These are phyloP conservation scores for Dreissena polymorpha DNA, from an alignment of 1,140 invertebrate species.

Conservation along the genomic window DNA sequence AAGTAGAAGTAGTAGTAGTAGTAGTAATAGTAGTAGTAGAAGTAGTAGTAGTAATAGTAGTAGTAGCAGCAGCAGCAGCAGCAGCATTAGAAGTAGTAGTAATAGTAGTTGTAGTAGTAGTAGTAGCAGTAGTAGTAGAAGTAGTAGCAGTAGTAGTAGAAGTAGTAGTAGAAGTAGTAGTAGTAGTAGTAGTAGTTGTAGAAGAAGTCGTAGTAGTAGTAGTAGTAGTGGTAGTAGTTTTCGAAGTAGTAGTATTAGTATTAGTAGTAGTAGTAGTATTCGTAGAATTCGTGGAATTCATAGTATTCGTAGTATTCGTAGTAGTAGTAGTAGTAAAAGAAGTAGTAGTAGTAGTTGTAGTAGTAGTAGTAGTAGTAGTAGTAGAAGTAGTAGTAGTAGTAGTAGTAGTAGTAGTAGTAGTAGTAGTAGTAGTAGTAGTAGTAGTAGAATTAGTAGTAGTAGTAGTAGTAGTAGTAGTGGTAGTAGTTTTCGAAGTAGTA, in stretches of 20 bases:
- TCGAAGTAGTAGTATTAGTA: no score
- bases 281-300: no score
- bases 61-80: conserved; percentile 27
- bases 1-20: conserved; percentile 30
- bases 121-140: conserved; percentile 26
- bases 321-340: conserved; percentile 50
- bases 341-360: conserved; percentile 53
- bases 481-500: no score
- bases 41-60: conserved; percentile 31
- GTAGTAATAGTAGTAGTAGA: conserved; percentile 20
- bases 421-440: conserved; percentile 17
- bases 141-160: conserved; percentile 38
- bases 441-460: no score
- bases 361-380: conserved; percentile 56
- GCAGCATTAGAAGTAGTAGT: no score
- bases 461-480: conserved; percentile 28
- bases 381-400: conserved; percentile 54
- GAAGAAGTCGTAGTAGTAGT: no score
- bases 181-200: no score
- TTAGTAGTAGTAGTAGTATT: no score
- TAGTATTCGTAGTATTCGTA: no score
- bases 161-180: conserved; percentile 31
- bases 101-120: no score
- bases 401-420: conserved; percentile 54
- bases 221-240: no score